phyloP scores from a whole-genome alignment of 2,113 vertebrate species.

The Alexandromys fortis region DNA sequence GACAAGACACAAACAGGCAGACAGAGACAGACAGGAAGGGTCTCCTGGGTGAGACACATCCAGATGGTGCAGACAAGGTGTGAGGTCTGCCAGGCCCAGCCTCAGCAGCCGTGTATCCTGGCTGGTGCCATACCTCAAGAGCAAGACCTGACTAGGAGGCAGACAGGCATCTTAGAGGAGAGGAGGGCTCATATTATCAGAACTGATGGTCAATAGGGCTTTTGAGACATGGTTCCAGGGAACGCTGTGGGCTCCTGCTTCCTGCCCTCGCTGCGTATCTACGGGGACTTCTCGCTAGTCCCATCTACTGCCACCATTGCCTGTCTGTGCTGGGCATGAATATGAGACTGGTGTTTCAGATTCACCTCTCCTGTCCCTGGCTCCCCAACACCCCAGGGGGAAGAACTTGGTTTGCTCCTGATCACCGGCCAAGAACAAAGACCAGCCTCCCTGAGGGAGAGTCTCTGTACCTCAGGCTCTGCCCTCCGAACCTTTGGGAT shows the following conservation, averaged over 20 bases:
- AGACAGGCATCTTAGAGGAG: not conserved
- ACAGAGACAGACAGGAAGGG: slow-evolving; percentile 74
- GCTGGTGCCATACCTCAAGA: not conserved
- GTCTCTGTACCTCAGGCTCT: not conserved
- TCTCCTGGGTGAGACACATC: not conserved
- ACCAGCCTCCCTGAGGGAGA: no score
- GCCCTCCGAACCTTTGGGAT: rapidly evolving
- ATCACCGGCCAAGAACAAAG: not conserved
- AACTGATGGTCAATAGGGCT: not conserved
- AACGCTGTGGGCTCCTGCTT: not conserved
- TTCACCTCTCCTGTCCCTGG: not conserved
- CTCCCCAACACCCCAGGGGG: not conserved
- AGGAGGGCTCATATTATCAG: not conserved
- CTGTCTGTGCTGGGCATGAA: not conserved
- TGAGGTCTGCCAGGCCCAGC: not conserved
- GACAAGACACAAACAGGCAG: slow-evolving; percentile 78
- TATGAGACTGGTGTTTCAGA: not conserved
- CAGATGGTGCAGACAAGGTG: not conserved
- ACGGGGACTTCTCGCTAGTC: not conserved
- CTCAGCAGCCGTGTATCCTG: not conserved
- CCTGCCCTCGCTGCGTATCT: no score
- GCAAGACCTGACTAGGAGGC: not conserved
- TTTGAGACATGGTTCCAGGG: not conserved
- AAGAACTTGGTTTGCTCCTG: not conserved
- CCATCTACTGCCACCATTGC: not conserved